These are phyloP conservation scores for Cephus pulcher DNA, from an alignment of 2,888 invertebrate genomes.

Conservation along the genomic window DNA sequence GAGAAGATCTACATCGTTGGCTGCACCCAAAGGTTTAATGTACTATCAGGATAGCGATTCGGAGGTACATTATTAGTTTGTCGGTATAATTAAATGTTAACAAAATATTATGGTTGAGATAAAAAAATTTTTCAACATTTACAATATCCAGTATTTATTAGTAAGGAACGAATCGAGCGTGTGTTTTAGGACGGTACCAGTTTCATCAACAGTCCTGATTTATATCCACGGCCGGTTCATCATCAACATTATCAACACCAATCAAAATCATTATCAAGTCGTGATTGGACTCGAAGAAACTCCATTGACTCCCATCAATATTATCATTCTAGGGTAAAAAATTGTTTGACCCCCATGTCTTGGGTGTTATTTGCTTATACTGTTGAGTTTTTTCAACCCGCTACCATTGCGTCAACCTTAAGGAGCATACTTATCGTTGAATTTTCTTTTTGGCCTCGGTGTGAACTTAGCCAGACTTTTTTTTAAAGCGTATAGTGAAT, in stretches of 20 bases:
- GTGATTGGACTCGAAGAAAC: conserved; percentile 53
- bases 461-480: conserved; percentile 47
- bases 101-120: neutral
- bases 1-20: conserved; percentile 42
- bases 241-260: conserved; percentile 40
- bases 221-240: conserved; percentile 45
- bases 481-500: neutral
- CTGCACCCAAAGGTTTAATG: conserved; percentile 49
- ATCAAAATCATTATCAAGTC: conserved; percentile 27
- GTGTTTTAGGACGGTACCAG: conserved; percentile 55
- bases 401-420: conserved; percentile 12
- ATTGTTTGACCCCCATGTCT: conserved; percentile 7
- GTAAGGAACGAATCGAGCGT: conserved; percentile 39
- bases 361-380: conserved; percentile 3
- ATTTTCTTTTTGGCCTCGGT: conserved; percentile 53
- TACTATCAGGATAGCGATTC: conserved; percentile 59
- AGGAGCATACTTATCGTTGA: neutral
- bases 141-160: neutral
- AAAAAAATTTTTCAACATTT: neutral
- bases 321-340: conserved; percentile 63
- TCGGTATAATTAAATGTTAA: neutral
- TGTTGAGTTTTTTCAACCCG: conserved; percentile 5
- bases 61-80: conserved; percentile 48
- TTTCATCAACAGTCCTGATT: conserved; percentile 56
- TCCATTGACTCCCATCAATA: conserved; percentile 59